Percentiles rank a stretch among this genome's conserved stretches.
These are phyloP conservation scores for Megathymus violae DNA, from an alignment of 1,140 invertebrate species.

Conservation along the genomic window DNA sequence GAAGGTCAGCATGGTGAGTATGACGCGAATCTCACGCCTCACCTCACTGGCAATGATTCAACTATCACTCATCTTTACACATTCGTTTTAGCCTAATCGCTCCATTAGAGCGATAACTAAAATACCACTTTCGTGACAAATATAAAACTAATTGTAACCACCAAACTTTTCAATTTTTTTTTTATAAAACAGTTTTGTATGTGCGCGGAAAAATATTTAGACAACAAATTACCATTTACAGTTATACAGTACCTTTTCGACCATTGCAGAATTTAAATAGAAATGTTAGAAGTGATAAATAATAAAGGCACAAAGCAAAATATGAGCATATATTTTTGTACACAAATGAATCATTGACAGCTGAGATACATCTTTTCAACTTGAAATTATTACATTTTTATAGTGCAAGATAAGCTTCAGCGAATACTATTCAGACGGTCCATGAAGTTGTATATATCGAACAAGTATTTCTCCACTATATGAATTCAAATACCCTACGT, in stretches of 20 bases:
- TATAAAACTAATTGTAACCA: too few species aligned
- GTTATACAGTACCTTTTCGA: not conserved
- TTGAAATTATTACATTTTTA: conserved; percentile 47
- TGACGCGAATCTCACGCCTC: conserved; percentile 54
- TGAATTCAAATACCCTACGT: conserved; percentile 11
- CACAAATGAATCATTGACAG: conserved; percentile 65
- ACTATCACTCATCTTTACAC: conserved; percentile 30
- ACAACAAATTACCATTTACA: conserved; percentile 6
- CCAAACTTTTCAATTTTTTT: too few species aligned
- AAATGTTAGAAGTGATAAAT: conserved; percentile 6
- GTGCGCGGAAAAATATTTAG: conserved; percentile 26
- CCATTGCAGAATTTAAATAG: not conserved
- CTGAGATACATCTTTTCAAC: conserved; percentile 68
- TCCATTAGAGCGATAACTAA: not conserved
- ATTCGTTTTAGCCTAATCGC: not conserved
- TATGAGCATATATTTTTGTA: not conserved
- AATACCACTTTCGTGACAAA: not conserved
- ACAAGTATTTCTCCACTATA: not conserved
- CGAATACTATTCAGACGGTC: not conserved
- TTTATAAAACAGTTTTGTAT: too few species aligned
- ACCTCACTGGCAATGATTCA: conserved; percentile 68
- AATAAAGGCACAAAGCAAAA: too few species aligned
- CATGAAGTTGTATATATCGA: not conserved
- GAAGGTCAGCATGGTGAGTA: conserved; percentile 96
- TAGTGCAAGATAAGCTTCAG: conserved; percentile 5